These are phyloP conservation scores for Potorous gilbertii DNA, from an alignment of 2,797 vertebrate genomes.

Conservation along the genomic window DNA sequence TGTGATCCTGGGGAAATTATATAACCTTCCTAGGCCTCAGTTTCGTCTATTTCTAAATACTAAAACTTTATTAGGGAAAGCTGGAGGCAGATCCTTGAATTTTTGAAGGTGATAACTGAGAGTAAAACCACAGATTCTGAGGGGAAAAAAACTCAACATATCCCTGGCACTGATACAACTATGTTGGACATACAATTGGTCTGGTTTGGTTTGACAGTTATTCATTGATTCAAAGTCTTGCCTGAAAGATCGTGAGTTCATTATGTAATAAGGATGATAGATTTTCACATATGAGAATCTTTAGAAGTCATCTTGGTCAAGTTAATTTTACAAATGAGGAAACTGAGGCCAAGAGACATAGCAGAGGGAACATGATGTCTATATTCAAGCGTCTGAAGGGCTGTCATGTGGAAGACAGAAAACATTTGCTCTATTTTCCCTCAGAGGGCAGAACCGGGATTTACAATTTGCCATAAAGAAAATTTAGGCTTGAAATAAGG, in stretches of 20 bases:
- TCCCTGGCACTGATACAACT: not conserved
- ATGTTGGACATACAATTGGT: not conserved
- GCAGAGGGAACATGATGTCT: not conserved
- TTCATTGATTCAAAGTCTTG: not conserved
- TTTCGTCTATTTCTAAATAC: not conserved
- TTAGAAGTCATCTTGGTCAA: not conserved
- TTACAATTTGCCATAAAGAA: not conserved
- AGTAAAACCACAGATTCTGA: not conserved
- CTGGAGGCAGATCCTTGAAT: not conserved
- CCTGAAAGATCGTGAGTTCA: not conserved
- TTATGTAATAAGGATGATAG: not conserved
- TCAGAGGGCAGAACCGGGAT: not conserved
- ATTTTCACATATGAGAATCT: not conserved
- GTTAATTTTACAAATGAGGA: not conserved
- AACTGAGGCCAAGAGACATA: not conserved
- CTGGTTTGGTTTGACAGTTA: not conserved
- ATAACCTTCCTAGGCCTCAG: not conserved
- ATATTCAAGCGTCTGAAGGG: not conserved
- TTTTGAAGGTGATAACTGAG: not conserved
- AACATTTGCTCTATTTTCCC: not conserved
- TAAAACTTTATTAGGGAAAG: not conserved
- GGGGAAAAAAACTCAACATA: too few relatives aligned
- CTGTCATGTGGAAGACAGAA: not conserved
- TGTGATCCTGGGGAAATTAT: not conserved
- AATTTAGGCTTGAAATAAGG: not conserved